These are phyloP conservation scores for Gavia stellata DNA, from an alignment of 2,113 vertebrate species.

Conservation along the genomic window DNA sequence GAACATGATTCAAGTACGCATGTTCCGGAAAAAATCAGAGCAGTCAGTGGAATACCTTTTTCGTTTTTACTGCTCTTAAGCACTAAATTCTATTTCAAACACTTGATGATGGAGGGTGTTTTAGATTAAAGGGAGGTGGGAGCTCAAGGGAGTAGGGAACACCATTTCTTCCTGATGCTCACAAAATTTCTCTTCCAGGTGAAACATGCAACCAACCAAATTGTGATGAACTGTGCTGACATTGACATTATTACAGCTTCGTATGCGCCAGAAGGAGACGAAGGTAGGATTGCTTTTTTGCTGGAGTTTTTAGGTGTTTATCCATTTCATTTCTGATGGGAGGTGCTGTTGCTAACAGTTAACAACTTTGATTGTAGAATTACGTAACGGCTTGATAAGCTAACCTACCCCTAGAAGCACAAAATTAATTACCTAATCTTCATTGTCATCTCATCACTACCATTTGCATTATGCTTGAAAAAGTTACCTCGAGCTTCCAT, in stretches of 20 bases:
- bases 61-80: neutral
- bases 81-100: neutral
- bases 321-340: fast-evolving
- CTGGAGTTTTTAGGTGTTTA: neutral
- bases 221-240: constrained; percentile 99
- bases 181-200: constrained; percentile 78
- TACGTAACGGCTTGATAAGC: neutral
- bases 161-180: neutral
- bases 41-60: neutral
- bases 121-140: neutral
- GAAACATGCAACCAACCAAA: constrained; percentile 93
- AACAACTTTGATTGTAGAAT: neutral
- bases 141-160: neutral
- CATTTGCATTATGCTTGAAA: neutral
- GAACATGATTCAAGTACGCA: fast-evolving
- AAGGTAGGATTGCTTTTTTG: constrained; percentile 77
- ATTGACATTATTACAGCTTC: constrained; percentile 99
- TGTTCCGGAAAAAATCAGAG: neutral
- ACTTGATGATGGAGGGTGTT: neutral
- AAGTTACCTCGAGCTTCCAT: neutral
- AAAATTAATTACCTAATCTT: neutral
- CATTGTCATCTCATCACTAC: fast-evolving
- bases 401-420: neutral
- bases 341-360: neutral
- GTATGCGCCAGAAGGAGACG: constrained; percentile 88